Conservation (phyloP, 2,888 invertebrate species). For the Brachylomia viminalis region DNA sequence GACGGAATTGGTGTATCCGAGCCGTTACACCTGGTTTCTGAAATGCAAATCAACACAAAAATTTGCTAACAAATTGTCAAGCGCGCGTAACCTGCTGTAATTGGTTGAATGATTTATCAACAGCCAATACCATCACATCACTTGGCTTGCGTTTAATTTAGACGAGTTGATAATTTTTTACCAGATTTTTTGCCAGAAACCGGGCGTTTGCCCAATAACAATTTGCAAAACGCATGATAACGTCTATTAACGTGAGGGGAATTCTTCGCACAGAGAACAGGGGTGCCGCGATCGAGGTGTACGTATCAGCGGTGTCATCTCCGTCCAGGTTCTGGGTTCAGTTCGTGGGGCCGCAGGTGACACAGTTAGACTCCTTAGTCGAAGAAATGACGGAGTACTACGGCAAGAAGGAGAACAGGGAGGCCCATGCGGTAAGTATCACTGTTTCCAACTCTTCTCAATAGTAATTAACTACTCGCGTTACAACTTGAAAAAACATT, state of each 20-base stretch:
- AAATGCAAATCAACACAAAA: too few relatives aligned
- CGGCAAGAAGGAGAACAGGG: conserved; percentile 91
- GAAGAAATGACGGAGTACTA: conserved; percentile 96
- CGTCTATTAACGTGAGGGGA: background rate
- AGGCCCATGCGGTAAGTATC: conserved; percentile 88
- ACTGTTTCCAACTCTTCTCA: background rate
- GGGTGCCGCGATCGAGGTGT: conserved; percentile 93
- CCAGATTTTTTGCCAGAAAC: too few relatives aligned
- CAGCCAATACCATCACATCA: background rate
- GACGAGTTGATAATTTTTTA: background rate
- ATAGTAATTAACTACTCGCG: background rate
- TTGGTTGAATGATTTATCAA: background rate
- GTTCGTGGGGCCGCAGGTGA: conserved; percentile 93
- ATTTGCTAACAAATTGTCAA: too few relatives aligned
- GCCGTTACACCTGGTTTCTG: too few relatives aligned
- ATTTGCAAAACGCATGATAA: background rate
- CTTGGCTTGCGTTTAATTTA: background rate
- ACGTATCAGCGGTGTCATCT: conserved; percentile 95
- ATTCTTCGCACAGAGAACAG: conserved; percentile 71
- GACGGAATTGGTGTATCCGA: too few relatives aligned
- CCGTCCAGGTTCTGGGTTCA: conserved; percentile 97
- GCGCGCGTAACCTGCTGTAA: background rate
- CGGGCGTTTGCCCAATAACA: background rate
- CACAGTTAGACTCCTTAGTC: conserved; percentile 94
- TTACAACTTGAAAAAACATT: background rate